A percentile compares a stretch with the other conserved stretches of the same genome.
These are phyloP conservation scores for Ctenosaura bakeri DNA, from an alignment of 2,797 vertebrate species.

Conservation along the genomic window DNA sequence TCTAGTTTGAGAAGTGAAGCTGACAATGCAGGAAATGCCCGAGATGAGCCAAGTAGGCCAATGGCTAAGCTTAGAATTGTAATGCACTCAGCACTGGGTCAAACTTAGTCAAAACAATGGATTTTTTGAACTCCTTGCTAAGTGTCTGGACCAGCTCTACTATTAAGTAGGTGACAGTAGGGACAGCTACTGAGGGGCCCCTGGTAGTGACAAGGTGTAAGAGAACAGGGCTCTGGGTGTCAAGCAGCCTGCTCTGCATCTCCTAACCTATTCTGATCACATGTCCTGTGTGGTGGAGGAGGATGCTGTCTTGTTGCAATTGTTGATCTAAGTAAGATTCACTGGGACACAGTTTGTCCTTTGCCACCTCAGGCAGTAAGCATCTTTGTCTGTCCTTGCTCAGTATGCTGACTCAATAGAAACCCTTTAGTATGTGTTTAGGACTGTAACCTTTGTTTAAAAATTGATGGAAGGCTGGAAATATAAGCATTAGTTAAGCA, in stretches of 20 bases:
- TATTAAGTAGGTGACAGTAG: neutral
- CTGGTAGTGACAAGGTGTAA: neutral
- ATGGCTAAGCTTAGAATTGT: neutral
- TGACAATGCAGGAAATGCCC: neutral
- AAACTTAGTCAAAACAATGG: neutral
- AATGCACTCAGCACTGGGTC: neutral
- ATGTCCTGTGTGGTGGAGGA: neutral
- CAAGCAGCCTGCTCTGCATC: neutral
- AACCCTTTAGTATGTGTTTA: neutral
- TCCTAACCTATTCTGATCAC: neutral
- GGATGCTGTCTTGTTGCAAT: too few species aligned
- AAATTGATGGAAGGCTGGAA: constrained; percentile 57
- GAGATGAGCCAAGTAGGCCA: neutral
- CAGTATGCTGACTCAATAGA: neutral
- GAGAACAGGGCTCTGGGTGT: neutral
- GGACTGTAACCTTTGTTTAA: neutral
- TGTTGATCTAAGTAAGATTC: neutral
- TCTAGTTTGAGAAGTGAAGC: neutral
- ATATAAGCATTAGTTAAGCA: constrained; percentile 33
- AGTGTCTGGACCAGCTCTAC: neutral
- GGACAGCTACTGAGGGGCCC: neutral
- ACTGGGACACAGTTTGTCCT: neutral
- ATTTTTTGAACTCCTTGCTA: neutral
- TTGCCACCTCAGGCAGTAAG: neutral
- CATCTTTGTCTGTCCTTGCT: neutral